Conservation (phyloP, 2,888 invertebrate species). For the Tipula helvola region DNA sequence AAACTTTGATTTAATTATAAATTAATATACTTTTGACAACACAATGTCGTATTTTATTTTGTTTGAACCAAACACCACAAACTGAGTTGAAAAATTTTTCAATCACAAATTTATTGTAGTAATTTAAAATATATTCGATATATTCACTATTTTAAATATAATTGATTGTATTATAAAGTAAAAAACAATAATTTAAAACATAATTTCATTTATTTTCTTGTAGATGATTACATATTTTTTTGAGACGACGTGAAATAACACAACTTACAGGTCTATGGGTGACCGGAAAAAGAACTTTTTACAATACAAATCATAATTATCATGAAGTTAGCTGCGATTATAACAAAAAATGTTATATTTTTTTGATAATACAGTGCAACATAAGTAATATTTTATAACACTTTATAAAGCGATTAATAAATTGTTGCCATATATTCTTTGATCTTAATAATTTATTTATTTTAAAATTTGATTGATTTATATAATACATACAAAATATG, state of each 20-base stretch:
- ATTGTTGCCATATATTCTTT: not conserved
- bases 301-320: not conserved
- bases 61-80: not conserved
- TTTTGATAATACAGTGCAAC: not conserved
- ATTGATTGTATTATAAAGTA: not conserved
- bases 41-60: not conserved
- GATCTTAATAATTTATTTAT: not conserved
- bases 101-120: not conserved
- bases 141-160: not conserved
- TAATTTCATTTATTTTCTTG: slow-evolving; percentile 6
- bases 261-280: slow-evolving; percentile 33
- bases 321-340: not conserved
- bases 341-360: not conserved
- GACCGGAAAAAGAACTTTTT: slow-evolving; percentile 27
- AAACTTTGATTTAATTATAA: not conserved
- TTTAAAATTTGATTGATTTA: not conserved
- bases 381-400: not conserved
- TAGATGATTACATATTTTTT: slow-evolving; percentile 15
- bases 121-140: not conserved
- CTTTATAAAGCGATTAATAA: not conserved
- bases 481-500: not conserved
- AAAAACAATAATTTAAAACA: slow-evolving; percentile 7
- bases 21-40: not conserved
- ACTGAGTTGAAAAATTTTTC: not conserved
- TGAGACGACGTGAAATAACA: slow-evolving; percentile 9